A percentile compares a stretch with the other conserved stretches of the same genome.
phyloP scores from a whole-genome alignment of 2,797 vertebrate species.

The Phoebastria nigripes region DNA sequence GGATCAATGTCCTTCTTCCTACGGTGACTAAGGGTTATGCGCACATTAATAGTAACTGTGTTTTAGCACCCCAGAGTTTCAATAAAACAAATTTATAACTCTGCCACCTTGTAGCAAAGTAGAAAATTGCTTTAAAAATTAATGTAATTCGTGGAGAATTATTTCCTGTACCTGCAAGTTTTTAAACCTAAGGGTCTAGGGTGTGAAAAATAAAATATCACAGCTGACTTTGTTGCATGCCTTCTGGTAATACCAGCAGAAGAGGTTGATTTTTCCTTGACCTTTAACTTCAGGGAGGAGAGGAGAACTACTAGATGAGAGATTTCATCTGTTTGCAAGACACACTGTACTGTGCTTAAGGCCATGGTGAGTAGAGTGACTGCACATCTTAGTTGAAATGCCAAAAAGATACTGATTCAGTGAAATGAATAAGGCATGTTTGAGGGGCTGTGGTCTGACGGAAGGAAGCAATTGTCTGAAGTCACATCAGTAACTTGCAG shows the following conservation, averaged over 20 bases:
- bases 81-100: neutral
- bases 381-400: neutral
- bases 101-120: neutral
- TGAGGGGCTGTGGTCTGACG: neutral
- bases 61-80: neutral
- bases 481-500: neutral
- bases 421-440: neutral
- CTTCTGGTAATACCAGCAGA: neutral
- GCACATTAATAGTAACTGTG: neutral
- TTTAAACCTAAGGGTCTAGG: neutral
- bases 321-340: neutral
- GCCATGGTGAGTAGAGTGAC: neutral
- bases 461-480: neutral
- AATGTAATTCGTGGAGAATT: too few species aligned
- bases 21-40: accelerated
- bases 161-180: neutral
- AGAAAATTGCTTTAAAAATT: neutral
- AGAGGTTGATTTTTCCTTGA: neutral
- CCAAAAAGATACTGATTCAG: neutral
- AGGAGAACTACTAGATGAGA: neutral
- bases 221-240: neutral
- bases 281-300: neutral
- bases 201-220: neutral
- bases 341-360: neutral
- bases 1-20: neutral